Evolutionary conservation across 2,113 vertebrate species (phyloP).

Genomic region (Oreochromis spilurus): DNA sequence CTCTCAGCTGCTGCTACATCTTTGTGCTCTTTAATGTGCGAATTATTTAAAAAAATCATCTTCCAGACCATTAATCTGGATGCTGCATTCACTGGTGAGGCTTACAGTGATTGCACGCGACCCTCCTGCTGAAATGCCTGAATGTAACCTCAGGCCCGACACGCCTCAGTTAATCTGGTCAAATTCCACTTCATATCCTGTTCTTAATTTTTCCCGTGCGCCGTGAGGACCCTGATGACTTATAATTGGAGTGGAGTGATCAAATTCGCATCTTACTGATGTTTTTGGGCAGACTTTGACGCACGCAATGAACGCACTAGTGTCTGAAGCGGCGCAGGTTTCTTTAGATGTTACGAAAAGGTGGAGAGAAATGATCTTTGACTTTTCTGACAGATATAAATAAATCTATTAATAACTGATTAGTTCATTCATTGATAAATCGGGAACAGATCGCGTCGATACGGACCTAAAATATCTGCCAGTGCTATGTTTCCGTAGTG

Average conservation of each 20-base stretch:
- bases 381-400: background rate
- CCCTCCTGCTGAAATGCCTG: conserved; percentile 28
- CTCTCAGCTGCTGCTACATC: background rate
- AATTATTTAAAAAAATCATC: background rate
- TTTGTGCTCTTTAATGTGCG: background rate
- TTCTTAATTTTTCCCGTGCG: conserved; percentile 17
- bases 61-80: conserved; percentile 2
- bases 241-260: conserved; percentile 43
- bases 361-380: background rate
- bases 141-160: conserved; percentile 18
- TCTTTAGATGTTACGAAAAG: background rate
- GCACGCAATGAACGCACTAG: background rate
- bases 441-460: background rate
- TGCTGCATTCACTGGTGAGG: background rate
- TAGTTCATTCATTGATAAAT: background rate
- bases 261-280: background rate
- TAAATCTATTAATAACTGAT: background rate
- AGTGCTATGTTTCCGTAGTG: background rate
- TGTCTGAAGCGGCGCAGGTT: background rate
- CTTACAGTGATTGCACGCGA: conserved; percentile 18
- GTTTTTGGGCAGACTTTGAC: background rate
- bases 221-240: background rate
- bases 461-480: background rate
- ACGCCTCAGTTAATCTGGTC: conserved; percentile 46
- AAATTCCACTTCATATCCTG: conserved; percentile 37